Evolutionary conservation across 2,797 vertebrate genomes (phyloP).

Genomic region (Prunella strophiata): DNA sequence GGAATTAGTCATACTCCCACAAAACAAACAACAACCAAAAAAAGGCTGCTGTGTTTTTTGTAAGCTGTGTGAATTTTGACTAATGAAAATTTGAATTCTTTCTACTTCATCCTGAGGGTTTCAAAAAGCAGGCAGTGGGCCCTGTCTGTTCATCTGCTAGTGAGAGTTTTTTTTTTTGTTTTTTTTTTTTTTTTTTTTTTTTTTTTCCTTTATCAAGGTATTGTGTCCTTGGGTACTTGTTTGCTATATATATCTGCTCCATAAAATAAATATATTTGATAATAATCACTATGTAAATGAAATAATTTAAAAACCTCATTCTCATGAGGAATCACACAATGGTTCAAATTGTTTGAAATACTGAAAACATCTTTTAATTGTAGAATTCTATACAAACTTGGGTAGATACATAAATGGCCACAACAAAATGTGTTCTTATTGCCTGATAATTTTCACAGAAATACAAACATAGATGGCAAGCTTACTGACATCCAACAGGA

Average conservation of each 20-base stretch:
- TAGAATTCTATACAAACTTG: constrained; percentile 77
- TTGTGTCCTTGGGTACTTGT: background rate
- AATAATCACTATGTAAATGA: background rate
- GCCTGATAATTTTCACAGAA: constrained; percentile 75
- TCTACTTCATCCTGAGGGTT: background rate
- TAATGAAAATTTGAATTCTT: background rate
- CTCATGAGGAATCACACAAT: background rate
- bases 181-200: background rate
- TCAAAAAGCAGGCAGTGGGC: background rate
- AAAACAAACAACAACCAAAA: background rate
- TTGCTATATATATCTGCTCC: background rate
- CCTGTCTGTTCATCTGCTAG: background rate
- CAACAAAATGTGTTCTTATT: constrained; percentile 80
- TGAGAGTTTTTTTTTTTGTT: background rate
- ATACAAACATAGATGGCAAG: constrained; percentile 67
- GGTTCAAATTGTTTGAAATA: constrained; percentile 64
- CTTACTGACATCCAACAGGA: constrained; percentile 70
- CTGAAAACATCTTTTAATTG: constrained; percentile 74
- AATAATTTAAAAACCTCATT: background rate
- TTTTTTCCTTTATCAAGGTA: background rate
- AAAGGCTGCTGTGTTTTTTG: background rate
- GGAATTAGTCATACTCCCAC: background rate
- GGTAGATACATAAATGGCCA: constrained; percentile 80
- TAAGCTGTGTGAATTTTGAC: background rate
- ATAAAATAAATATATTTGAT: background rate